Evolutionary conservation across 2,888 invertebrate species (phyloP).

Genomic region (Sphaerophoria taeniata): DNA sequence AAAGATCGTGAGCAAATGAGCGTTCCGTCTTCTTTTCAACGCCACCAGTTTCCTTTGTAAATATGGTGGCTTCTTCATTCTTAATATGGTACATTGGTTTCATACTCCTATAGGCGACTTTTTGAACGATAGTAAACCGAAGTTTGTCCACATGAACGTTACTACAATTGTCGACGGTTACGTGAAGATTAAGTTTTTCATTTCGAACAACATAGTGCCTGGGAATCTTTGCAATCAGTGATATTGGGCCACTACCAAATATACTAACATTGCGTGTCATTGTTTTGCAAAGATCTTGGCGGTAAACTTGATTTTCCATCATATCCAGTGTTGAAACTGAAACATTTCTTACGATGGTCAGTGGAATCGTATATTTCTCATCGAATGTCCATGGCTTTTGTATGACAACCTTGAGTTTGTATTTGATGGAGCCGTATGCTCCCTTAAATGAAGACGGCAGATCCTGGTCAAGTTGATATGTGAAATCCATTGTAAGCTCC

Average conservation of each 20-base stretch:
- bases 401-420: conserved; percentile 81
- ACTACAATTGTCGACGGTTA: conserved; percentile 81
- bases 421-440: conserved; percentile 81
- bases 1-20: conserved; percentile 81
- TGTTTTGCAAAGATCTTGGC: conserved; percentile 80
- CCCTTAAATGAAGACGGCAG: conserved; percentile 82
- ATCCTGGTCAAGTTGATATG: conserved; percentile 78
- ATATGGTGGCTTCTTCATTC: conserved; percentile 79
- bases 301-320: conserved; percentile 18
- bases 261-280: conserved; percentile 77
- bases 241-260: conserved; percentile 81
- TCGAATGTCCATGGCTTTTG: conserved; percentile 82
- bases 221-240: conserved; percentile 80
- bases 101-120: conserved; percentile 80
- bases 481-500: conserved; percentile 80
- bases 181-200: conserved; percentile 80
- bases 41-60: conserved; percentile 81
- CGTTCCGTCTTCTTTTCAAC: conserved; percentile 82
- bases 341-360: conserved; percentile 79
- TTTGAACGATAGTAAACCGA: conserved; percentile 80
- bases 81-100: conserved; percentile 79
- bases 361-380: conserved; percentile 80
- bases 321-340: not conserved
- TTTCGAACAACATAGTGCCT: conserved; percentile 80
- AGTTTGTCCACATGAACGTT: conserved; percentile 82